phyloP scores from a whole-genome alignment of 2,888 invertebrate species.

The Plemyria rubiginata region DNA sequence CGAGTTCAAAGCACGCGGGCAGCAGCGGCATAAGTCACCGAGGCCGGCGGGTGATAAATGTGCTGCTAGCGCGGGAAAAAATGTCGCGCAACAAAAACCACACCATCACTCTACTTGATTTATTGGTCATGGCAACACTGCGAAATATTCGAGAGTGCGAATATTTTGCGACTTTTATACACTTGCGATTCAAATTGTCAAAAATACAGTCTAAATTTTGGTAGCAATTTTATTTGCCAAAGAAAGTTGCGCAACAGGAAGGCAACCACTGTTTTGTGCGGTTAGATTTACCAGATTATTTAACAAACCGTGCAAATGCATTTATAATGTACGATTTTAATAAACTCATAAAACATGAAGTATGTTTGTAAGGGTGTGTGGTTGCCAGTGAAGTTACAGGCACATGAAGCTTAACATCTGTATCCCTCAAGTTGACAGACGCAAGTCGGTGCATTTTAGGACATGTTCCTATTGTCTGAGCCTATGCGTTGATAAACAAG shows the following conservation, averaged over 20 bases:
- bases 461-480: too few relatives aligned
- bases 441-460: too few relatives aligned
- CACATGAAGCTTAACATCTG: too few relatives aligned
- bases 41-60: slow-evolving; percentile 72
- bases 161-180: slow-evolving; percentile 54
- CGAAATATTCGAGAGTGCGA: slow-evolving; percentile 75
- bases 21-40: slow-evolving; percentile 74
- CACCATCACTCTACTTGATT: slow-evolving; percentile 79
- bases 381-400: too few relatives aligned
- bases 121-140: slow-evolving; percentile 75
- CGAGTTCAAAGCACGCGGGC: slow-evolving; percentile 44
- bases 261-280: too few relatives aligned
- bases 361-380: too few relatives aligned
- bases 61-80: slow-evolving; percentile 82
- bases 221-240: background rate
- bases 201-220: background rate
- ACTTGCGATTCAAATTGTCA: slow-evolving; percentile 16
- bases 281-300: too few relatives aligned
- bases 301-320: too few relatives aligned
- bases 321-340: too few relatives aligned
- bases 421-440: too few relatives aligned
- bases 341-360: too few relatives aligned
- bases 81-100: slow-evolving; percentile 79
- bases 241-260: background rate
- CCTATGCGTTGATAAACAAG: too few relatives aligned